Percentiles rank a stretch among this genome's conserved stretches.
Evolutionary conservation across 2,797 vertebrate genomes (phyloP).

Genomic region (Onychomys arenicola): DNA sequence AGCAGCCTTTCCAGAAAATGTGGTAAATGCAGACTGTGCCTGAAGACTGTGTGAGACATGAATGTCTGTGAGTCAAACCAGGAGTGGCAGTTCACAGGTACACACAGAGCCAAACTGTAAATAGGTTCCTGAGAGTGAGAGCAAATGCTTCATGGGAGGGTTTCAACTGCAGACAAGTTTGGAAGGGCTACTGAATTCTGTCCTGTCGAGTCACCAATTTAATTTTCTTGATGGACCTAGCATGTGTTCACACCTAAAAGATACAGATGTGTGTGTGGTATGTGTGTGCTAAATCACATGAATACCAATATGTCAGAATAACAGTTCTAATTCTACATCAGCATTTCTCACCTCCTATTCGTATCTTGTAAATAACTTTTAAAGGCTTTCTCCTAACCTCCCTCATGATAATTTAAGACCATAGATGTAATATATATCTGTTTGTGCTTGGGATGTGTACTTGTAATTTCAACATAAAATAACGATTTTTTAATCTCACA

Average conservation of each 20-base stretch:
- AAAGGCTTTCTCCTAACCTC: not conserved
- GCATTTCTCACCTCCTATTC: not conserved
- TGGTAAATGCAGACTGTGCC: not conserved
- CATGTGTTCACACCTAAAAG: accelerated
- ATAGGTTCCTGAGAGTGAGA: not conserved
- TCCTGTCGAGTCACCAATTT: not conserved
- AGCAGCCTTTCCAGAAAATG: not conserved
- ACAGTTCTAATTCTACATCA: not conserved
- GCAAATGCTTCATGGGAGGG: not conserved
- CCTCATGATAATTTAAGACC: not conserved
- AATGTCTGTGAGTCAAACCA: not conserved
- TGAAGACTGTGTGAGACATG: not conserved
- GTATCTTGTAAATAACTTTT: not conserved
- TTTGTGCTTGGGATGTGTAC: not conserved
- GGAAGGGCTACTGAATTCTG: not conserved
- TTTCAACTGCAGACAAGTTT: not conserved
- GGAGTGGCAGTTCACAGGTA: not conserved
- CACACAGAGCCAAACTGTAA: not conserved
- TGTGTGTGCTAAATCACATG: not conserved
- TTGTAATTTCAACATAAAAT: not conserved
- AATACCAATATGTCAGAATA: not conserved
- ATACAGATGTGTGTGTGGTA: not conserved
- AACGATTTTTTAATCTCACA: not conserved
- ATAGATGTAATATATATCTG: not conserved
- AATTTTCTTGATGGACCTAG: not conserved